phyloP scores from a whole-genome alignment of 2,888 invertebrate genomes.

The Thera britannica region DNA sequence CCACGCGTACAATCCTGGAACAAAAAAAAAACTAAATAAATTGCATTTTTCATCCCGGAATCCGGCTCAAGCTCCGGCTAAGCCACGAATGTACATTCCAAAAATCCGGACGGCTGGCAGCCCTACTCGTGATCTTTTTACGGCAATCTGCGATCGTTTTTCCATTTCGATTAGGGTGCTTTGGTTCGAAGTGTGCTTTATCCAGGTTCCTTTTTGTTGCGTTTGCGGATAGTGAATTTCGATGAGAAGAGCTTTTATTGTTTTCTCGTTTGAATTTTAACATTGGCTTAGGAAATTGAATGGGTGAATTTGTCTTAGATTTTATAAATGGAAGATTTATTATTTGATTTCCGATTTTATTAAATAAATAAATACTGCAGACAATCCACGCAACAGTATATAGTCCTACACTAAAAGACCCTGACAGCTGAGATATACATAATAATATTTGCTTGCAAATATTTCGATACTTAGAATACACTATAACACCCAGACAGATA shows the following conservation, averaged over 20 bases:
- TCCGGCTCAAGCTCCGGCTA: conserved; percentile 16
- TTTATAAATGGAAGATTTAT: too few species aligned
- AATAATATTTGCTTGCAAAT: too few species aligned
- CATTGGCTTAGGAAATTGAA: conserved; percentile 3
- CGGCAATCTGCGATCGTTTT: conserved; percentile 79
- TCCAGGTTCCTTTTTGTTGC: conserved; percentile 53
- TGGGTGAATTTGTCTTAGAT: neutral
- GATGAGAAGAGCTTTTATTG: conserved; percentile 43
- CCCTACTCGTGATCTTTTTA: conserved; percentile 73
- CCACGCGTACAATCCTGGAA: too few species aligned
- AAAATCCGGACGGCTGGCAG: conserved; percentile 15
- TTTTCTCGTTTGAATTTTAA: conserved; percentile 21
- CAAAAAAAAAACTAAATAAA: neutral
- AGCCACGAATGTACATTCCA: neutral
- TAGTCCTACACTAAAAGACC: too few species aligned
- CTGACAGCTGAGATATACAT: too few species aligned
- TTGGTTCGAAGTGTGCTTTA: conserved; percentile 52
- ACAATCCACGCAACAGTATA: too few species aligned
- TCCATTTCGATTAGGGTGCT: conserved; percentile 75
- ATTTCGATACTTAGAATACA: too few species aligned
- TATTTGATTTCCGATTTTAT: too few species aligned
- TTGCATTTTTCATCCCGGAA: neutral
- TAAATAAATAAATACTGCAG: too few species aligned
- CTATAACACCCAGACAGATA: too few species aligned
- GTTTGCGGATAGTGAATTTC: conserved; percentile 54